Conservation (phyloP, 2,888 invertebrate genomes). For the Cataglyphis rosenhaueri region DNA sequence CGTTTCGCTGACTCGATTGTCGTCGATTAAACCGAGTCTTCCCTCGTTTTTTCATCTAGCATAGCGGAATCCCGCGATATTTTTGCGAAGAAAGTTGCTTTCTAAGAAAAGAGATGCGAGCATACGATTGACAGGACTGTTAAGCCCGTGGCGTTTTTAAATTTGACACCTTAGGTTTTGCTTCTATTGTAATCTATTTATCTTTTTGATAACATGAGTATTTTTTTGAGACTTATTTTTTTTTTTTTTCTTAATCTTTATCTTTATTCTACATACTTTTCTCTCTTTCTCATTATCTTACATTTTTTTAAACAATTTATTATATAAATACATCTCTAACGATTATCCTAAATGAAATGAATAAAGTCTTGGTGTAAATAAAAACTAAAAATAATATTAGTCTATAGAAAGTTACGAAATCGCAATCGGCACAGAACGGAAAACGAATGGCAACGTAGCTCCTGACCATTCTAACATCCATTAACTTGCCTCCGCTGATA, state of each 20-base stretch:
- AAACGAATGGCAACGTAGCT: slow-evolving; percentile 36
- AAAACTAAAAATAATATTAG: background rate
- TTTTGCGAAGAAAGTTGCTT: slow-evolving; percentile 14
- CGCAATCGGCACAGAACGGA: slow-evolving; percentile 30
- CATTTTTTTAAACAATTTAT: background rate
- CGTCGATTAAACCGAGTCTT: slow-evolving; percentile 52
- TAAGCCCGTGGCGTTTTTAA: slow-evolving; percentile 29
- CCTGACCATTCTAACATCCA: slow-evolving; percentile 56
- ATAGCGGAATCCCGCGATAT: slow-evolving; percentile 12
- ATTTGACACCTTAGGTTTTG: slow-evolving; percentile 18
- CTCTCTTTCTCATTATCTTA: background rate
- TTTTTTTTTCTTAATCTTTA: background rate
- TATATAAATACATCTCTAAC: too few relatives aligned
- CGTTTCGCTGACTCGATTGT: slow-evolving; percentile 52
- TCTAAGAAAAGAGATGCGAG: slow-evolving; percentile 21
- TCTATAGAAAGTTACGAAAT: slow-evolving; percentile 28
- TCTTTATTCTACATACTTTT: background rate
- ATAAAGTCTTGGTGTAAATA: background rate
- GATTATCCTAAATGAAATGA: background rate
- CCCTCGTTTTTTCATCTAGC: slow-evolving; percentile 54
- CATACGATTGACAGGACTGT: slow-evolving; percentile 33
- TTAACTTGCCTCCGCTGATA: slow-evolving; percentile 55
- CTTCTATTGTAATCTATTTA: slow-evolving; percentile 9
- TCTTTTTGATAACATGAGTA: background rate
- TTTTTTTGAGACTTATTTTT: background rate